Percentiles rank a stretch among this genome's conserved stretches.
Conservation (phyloP, 2,113 vertebrate genomes). For the Hydropotes inermis region DNA sequence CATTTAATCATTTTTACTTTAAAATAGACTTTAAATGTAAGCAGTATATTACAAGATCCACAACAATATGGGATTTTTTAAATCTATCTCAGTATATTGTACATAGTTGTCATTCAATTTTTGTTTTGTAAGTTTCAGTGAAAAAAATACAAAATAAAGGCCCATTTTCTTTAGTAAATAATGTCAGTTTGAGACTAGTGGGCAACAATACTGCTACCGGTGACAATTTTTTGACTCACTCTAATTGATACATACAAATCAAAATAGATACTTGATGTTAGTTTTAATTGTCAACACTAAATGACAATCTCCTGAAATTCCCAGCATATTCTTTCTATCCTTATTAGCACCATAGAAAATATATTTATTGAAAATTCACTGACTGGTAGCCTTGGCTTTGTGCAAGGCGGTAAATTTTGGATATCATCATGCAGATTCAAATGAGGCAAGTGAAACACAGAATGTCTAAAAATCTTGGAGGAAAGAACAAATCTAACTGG, state of each 20-base stretch:
- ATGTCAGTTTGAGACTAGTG: not conserved
- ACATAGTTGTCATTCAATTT: not conserved
- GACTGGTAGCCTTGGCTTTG: not conserved
- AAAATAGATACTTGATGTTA: not conserved
- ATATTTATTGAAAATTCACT: not conserved
- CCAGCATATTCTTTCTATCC: not conserved
- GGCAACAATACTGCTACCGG: not conserved
- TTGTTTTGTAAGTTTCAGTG: not conserved
- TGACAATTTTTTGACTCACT: not conserved
- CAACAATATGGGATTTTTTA: not conserved
- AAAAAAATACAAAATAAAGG: constrained; percentile 10
- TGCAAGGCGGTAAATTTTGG: not conserved
- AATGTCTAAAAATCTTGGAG: not conserved
- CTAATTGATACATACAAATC: not conserved
- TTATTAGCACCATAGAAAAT: not conserved
- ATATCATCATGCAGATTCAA: not conserved
- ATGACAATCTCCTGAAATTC: not conserved
- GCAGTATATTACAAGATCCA: not conserved
- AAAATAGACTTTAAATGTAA: constrained; percentile 10
- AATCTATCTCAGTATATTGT: not conserved
- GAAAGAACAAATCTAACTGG: not conserved
- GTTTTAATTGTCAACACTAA: not conserved
- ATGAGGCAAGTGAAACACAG: not conserved
- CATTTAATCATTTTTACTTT: constrained; percentile 20
- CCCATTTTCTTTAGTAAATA: not conserved